phyloP scores from a whole-genome alignment of 2,113 vertebrate genomes.

The Bubalus kerabau region DNA sequence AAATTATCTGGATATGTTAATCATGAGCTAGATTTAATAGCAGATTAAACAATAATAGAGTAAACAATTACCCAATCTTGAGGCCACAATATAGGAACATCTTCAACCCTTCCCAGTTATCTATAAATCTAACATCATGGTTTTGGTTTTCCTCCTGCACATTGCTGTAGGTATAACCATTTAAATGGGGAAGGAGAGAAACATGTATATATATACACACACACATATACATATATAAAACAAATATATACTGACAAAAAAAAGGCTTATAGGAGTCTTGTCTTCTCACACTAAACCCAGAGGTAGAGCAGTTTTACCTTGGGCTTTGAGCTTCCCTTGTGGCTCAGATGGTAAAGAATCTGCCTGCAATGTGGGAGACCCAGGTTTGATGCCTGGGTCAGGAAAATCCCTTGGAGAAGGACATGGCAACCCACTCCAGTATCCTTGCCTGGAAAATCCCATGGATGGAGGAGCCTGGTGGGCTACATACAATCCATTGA shows the following conservation, averaged over 20 bases:
- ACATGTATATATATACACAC: not conserved
- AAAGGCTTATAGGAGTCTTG: not conserved
- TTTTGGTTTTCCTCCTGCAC: not conserved
- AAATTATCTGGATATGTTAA: not conserved
- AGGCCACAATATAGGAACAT: not conserved
- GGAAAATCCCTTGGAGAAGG: not conserved
- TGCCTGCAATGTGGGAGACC: not conserved
- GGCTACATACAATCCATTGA: not conserved
- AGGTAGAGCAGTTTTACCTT: not conserved
- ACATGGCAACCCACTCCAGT: not conserved
- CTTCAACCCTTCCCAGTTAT: not conserved
- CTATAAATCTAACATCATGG: not conserved
- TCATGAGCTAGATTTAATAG: not conserved
- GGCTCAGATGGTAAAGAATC: not conserved
- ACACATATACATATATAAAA: not conserved
- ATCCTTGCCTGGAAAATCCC: not conserved
- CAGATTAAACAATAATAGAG: not conserved
- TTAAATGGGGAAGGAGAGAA: not conserved
- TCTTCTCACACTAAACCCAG: not conserved
- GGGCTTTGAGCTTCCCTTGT: not conserved
- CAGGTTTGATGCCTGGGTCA: not conserved
- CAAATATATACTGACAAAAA: not conserved
- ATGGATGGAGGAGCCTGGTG: not conserved
- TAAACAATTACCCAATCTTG: not conserved
- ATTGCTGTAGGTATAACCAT: not conserved